Conservation (phyloP, 1,140 invertebrate genomes). For the Maconellicoccus hirsutus region DNA sequence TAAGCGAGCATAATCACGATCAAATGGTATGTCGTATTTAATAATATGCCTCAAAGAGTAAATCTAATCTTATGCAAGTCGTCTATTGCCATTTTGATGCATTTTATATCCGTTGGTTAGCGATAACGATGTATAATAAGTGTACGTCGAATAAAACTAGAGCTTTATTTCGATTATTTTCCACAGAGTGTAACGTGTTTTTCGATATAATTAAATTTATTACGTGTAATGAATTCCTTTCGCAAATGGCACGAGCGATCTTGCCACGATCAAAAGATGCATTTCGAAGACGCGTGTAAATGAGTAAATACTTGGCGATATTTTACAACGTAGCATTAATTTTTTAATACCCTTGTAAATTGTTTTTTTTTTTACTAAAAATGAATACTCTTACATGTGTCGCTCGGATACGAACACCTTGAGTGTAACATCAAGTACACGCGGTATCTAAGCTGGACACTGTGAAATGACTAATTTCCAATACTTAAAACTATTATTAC, state of each 20-base stretch:
- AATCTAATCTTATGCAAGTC: neutral
- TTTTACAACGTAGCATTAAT: too few species aligned
- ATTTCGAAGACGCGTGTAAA: too few species aligned
- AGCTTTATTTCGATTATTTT: neutral
- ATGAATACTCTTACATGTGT: too few species aligned
- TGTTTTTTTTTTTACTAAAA: too few species aligned
- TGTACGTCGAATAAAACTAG: neutral
- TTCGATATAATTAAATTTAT: neutral
- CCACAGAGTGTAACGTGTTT: neutral
- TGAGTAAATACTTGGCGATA: too few species aligned
- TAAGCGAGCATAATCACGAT: neutral
- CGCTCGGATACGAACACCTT: too few species aligned
- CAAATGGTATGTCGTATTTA: neutral
- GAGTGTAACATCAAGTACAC: too few species aligned
- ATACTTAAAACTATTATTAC: neutral
- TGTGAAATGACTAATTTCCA: slow-evolving; percentile 9
- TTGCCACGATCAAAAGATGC: too few species aligned
- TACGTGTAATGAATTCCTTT: neutral
- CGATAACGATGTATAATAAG: neutral
- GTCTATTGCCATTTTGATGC: neutral
- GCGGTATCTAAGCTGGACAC: neutral
- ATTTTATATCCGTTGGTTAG: neutral
- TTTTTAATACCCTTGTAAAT: too few species aligned
- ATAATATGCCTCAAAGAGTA: neutral
- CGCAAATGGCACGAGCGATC: too few species aligned